Evolutionary conservation across 2,888 invertebrate species (phyloP).

Genomic region (Margaritifera margaritifera): DNA sequence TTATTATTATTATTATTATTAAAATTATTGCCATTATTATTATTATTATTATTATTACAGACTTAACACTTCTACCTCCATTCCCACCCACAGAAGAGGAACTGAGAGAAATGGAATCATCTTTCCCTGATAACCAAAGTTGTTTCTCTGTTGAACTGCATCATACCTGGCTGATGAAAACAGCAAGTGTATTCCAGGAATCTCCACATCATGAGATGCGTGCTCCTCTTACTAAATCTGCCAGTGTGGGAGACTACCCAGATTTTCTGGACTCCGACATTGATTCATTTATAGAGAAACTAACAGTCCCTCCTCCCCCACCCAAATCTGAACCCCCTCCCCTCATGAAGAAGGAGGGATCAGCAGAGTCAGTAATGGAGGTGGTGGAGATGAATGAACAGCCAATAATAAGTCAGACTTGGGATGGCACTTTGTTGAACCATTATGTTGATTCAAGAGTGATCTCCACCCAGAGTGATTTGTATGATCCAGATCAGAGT

Average conservation of each 20-base stretch:
- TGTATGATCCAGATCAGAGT: conserved; percentile 31
- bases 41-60: conserved; percentile 18
- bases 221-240: conserved; percentile 44
- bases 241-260: conserved; percentile 57
- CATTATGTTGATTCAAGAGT: conserved; percentile 16
- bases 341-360: not conserved
- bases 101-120: conserved; percentile 12
- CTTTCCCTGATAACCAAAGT: not conserved
- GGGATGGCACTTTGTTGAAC: conserved; percentile 28
- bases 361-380: not conserved
- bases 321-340: conserved; percentile 23
- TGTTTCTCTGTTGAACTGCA: not conserved
- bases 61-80: conserved; percentile 51
- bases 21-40: not conserved
- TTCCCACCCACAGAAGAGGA: conserved; percentile 41
- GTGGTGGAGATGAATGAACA: not conserved
- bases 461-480: not conserved
- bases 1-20: not conserved
- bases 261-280: conserved; percentile 76
- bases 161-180: conserved; percentile 7
- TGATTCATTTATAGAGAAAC: conserved; percentile 88
- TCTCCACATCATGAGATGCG: conserved; percentile 4
- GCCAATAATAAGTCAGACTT: conserved; percentile 8
- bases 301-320: conserved; percentile 85
- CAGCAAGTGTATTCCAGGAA: conserved; percentile 14